These are phyloP conservation scores for Poecilus cupreus DNA, from an alignment of 2,888 invertebrate genomes.

Conservation along the genomic window DNA sequence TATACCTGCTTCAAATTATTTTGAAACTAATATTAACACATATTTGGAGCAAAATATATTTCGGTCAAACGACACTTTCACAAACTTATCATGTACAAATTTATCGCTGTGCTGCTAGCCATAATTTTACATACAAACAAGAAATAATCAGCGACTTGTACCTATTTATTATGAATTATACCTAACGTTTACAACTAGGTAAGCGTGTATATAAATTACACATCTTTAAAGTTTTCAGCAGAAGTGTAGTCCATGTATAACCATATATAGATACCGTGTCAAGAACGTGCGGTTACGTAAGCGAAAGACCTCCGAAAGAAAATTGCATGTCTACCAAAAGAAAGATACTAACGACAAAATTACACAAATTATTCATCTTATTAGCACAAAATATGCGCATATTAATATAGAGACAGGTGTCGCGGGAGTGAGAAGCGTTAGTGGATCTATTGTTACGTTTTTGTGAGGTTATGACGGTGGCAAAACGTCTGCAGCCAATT, in stretches of 20 bases:
- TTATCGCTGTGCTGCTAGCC: neutral
- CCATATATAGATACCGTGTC: conserved; percentile 16
- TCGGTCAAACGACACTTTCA: conserved; percentile 16
- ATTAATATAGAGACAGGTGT: neutral
- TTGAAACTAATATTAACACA: neutral
- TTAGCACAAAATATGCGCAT: conserved; percentile 25
- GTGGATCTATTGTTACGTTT: neutral
- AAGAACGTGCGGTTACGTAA: conserved; percentile 14
- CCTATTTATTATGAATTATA: neutral
- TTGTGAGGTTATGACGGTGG: neutral
- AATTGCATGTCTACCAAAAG: conserved; percentile 25
- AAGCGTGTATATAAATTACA: neutral
- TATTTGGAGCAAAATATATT: conserved; percentile 20
- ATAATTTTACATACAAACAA: conserved; percentile 1
- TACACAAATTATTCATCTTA: conserved; percentile 26
- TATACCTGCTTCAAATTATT: neutral
- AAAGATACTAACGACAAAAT: conserved; percentile 13
- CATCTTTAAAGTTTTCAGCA: neutral
- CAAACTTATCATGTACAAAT: conserved; percentile 10
- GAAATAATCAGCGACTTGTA: neutral
- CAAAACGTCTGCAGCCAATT: neutral
- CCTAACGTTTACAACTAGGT: neutral
- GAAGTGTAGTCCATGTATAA: neutral
- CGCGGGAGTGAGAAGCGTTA: neutral
- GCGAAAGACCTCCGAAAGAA: neutral